A percentile compares a stretch with the other conserved stretches of the same genome.
Conservation (phyloP, 1,140 invertebrate species). For the Cataglyphis hispanica region DNA sequence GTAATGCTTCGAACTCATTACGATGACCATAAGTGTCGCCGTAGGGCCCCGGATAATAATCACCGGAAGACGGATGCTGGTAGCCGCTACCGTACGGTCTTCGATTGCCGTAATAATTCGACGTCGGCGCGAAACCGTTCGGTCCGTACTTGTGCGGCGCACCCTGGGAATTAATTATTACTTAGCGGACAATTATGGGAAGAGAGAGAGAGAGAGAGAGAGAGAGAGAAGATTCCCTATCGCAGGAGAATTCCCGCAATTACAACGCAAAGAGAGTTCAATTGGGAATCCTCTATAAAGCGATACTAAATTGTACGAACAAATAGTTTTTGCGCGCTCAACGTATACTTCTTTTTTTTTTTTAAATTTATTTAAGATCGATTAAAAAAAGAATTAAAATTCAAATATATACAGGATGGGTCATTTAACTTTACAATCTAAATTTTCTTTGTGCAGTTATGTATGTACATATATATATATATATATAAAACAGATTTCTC, state of each 20-base stretch:
- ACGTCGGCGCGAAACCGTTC: constrained; percentile 43
- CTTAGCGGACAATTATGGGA: background rate
- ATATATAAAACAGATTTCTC: too few species aligned
- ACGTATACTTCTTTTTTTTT: background rate
- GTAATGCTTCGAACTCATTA: constrained; percentile 55
- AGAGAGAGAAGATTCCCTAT: background rate
- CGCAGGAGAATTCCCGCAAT: background rate
- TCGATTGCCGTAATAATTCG: constrained; percentile 70
- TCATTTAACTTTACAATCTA: too few species aligned
- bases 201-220: background rate
- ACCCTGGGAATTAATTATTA: constrained; percentile 45
- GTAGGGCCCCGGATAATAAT: constrained; percentile 49
- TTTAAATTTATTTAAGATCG: background rate
- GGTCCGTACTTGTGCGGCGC: constrained; percentile 58
- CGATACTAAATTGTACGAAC: background rate
- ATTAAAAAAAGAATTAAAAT: background rate
- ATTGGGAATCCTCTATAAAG: constrained; percentile 1
- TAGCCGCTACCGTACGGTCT: constrained; percentile 56
- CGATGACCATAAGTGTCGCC: constrained; percentile 25
- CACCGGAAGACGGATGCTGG: constrained; percentile 65
- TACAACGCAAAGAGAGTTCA: background rate
- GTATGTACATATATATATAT: too few species aligned
- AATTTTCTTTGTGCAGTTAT: too few species aligned
- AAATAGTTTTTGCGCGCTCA: too few species aligned
- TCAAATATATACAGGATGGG: too few species aligned